Evolutionary conservation across 2,888 invertebrate genomes (phyloP).

Genomic region (Podotricha telesiphe): DNA sequence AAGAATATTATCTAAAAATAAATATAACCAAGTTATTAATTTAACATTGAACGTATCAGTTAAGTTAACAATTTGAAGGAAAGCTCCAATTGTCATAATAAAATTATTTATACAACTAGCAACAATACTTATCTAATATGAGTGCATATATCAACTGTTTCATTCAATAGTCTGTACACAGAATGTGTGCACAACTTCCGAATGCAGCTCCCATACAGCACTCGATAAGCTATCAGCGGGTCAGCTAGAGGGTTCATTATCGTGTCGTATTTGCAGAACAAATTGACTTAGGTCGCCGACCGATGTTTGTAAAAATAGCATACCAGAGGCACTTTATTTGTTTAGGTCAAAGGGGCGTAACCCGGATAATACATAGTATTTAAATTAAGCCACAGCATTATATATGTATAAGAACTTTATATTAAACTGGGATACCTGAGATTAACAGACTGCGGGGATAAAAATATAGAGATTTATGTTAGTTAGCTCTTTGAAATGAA

Average conservation of each 20-base stretch:
- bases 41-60: neutral
- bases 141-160: constrained; percentile 2
- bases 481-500: too few relatives aligned
- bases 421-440: neutral
- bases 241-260: constrained; percentile 50
- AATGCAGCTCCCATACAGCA: constrained; percentile 44
- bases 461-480: too few relatives aligned
- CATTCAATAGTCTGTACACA: constrained; percentile 22
- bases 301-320: constrained; percentile 32
- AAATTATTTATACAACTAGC: neutral
- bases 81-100: neutral
- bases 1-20: neutral
- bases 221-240: constrained; percentile 52
- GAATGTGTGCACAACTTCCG: constrained; percentile 42
- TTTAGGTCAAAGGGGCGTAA: constrained; percentile 28
- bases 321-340: constrained; percentile 32
- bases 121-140: constrained; percentile 3
- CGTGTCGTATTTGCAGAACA: constrained; percentile 37
- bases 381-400: neutral
- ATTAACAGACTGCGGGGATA: neutral
- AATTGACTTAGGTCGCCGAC: constrained; percentile 48
- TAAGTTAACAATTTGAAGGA: neutral
- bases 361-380: constrained; percentile 1
- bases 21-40: neutral
- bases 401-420: neutral